Base-by-base conservation (phyloP, 2,113 vertebrate species). In the Halcyon malimbica region DNA sequence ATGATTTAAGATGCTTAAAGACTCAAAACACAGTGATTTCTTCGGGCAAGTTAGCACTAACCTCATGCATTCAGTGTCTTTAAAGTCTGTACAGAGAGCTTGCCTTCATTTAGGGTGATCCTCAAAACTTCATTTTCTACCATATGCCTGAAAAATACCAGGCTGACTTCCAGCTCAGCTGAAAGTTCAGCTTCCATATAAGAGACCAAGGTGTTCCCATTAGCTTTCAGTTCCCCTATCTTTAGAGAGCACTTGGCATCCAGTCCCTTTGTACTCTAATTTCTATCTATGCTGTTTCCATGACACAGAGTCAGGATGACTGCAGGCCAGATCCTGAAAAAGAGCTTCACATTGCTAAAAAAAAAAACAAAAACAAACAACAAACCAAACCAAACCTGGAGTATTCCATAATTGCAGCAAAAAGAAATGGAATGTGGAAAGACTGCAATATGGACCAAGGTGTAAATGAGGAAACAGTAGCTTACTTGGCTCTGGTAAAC, bases 51-150 rank as follows among this genome's bases (percentile, higher is more conserved):
- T 57, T 57, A 62, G 11, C 23, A 29, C 10, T 53, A 14, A 81
- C 8, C 17, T 65, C 31, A 20, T 39, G 33, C 7, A 29, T 37
- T 90, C 60, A 56, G 2, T 37, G 13, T 56, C 29, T 59, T 62
- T 44, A 62, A 73, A 60, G 17, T 35, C 44, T 67, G 51, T 50
- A n/a, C 4, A 42, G 44, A 53, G 18, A 79, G 15, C 10, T 76
- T 68, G 23, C 10, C 4, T 41, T 51, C 54, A 68, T 0, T 5
- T 87, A 24, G 44, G 53, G 31, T 1, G 1, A 7, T 44, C 9
- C 14, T 50, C 11, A 76, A 77, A 92, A 50, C 2, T 64, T 62
- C 7, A 33, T 37, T 26, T 59, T 12, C 33, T 60, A 17, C 9
- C 15, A 16, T 56, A 28, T 42, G 16, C 28, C 44, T 35, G 23